Evolutionary conservation across 35 echinoderm and acorn worm species (phyloP).

Genomic region (Nesometra sesokonis): DNA sequence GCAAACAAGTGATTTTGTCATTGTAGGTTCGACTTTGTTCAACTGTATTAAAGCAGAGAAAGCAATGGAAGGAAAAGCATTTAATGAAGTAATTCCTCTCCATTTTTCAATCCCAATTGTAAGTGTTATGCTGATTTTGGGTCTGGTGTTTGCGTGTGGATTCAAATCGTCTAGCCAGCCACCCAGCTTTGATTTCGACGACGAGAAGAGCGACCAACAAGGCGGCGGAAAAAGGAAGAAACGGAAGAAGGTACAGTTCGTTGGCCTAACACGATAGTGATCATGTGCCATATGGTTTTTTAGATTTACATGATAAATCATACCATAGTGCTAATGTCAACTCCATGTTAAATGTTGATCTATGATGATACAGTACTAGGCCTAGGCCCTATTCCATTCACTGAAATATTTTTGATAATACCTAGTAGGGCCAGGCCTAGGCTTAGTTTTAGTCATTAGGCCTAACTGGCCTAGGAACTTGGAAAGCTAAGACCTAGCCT

Average conservation of each 20-base stretch:
- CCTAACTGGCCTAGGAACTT: too few relatives aligned
- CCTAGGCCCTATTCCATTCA: too few relatives aligned
- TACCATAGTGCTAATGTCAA: too few relatives aligned
- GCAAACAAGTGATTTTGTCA: too few relatives aligned
- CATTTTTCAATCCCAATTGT: conserved; percentile 9
- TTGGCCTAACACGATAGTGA: background rate
- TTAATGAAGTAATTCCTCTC: background rate
- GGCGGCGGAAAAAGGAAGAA: background rate
- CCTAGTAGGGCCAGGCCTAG: too few relatives aligned
- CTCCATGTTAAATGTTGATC: too few relatives aligned
- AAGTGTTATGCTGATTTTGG: conserved; percentile 10
- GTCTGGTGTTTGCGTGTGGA: conserved; percentile 6
- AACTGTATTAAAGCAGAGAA: background rate
- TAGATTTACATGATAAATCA: background rate
- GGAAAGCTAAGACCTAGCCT: too few relatives aligned
- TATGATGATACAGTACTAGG: too few relatives aligned
- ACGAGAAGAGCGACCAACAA: background rate
- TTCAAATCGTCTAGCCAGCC: conserved; percentile 12
- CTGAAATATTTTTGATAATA: too few relatives aligned
- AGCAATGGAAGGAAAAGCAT: background rate
- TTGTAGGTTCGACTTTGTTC: background rate
- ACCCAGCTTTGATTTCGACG: conserved; percentile 6
- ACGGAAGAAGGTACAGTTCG: background rate
- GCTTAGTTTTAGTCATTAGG: too few relatives aligned
- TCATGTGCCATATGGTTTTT: background rate